Base-by-base conservation (phyloP, 2,797 vertebrate genomes). In the Chrysocyon brachyurus region DNA sequence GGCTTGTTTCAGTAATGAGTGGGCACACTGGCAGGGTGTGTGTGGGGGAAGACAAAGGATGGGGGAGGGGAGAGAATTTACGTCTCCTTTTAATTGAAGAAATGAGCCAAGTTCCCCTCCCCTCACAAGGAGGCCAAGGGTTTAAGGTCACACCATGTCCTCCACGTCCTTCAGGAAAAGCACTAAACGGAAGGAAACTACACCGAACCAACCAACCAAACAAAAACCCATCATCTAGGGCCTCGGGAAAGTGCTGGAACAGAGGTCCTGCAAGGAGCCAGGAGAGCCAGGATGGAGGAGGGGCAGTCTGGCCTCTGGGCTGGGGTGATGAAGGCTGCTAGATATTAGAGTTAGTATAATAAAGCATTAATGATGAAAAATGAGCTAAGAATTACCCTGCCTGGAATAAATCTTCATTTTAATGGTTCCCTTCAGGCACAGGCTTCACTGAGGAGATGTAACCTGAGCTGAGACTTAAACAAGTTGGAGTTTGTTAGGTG, bases 331-430 rank as follows among this genome's bases (percentile, higher is more conserved):
- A 96, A 95, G 93, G 57, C 91, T 95, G 84, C 57, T 92, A 96
- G 91, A 95, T 96, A 93, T 77, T 93, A 66, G 54, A 86, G 72
- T 73, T 84, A 56, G 73, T 87, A 87, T 92, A 98, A 93, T 90
- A 95, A 97, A 87, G 31, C 87, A 94, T 97, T 97, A 96, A 97
- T 97, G 93, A 96, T 97, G 93, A 97, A 89, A 81, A 97, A 97
- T 93, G 93, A 96, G 91, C 93, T 96, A 97, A 95, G 91, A 97
- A 94, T 97, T 97, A 90, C 83, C 64, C 46, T 77, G 64, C 75
- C 83, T 92, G 83, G 81, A 97, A 95, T 96, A 97, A 96, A 97
- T 97, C 96, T 97, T 97, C 88, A 88, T 77, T 96, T 97, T 97
- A 97, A 97, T 96, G 79, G 79, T 31, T 77, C 68, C 82, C 70